Conservation (phyloP, 2,797 vertebrate species). For the Pangasius larnaudii region DNA sequence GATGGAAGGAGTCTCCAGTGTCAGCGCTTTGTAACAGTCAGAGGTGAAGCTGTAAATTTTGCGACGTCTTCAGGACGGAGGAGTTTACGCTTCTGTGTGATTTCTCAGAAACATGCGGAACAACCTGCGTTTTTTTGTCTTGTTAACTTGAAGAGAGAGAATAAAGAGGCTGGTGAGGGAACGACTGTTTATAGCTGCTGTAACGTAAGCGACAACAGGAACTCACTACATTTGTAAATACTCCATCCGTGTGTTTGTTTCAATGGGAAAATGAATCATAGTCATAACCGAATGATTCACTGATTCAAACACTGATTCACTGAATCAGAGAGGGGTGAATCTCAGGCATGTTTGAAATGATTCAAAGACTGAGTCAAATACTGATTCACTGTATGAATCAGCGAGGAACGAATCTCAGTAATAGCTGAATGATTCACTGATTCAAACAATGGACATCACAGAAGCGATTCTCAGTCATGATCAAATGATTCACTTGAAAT, state of each 20-base stretch:
- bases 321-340: neutral
- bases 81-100: too few species aligned
- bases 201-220: neutral
- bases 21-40: too few species aligned
- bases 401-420: neutral
- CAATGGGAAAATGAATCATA: neutral
- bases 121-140: too few species aligned
- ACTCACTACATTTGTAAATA: too few species aligned
- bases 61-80: too few species aligned
- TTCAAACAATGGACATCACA: neutral
- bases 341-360: neutral
- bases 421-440: too few species aligned
- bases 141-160: too few species aligned
- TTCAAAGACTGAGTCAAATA: neutral
- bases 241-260: neutral
- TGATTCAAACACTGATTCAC: neutral
- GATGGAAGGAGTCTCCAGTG: too few species aligned
- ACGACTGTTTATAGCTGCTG: neutral
- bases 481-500: neutral
- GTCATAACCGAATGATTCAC: neutral
- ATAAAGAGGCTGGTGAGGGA: too few species aligned
- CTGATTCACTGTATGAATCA: neutral
- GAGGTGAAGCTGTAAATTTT: too few species aligned
- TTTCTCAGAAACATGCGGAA: too few species aligned
- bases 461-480: neutral